Evolutionary conservation across 2,797 vertebrate genomes (phyloP).

Genomic region (Urophycis tenuis): DNA sequence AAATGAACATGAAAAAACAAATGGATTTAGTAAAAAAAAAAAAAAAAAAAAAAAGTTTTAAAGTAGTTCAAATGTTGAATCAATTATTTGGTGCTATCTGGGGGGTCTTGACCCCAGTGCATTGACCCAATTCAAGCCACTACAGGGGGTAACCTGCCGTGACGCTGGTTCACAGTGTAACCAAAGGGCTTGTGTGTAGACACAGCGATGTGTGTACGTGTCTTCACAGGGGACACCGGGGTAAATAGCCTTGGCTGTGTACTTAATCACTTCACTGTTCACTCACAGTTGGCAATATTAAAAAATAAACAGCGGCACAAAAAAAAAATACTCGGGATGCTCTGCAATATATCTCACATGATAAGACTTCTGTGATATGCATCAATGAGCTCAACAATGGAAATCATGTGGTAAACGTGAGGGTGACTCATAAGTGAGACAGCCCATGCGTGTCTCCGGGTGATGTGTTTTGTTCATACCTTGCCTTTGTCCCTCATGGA

Average conservation of each 20-base stretch:
- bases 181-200: slow-evolving; percentile 40
- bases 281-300: slow-evolving; percentile 47
- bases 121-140: not conserved
- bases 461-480: slow-evolving; percentile 67
- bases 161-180: slow-evolving; percentile 39
- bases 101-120: not conserved
- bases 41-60: too few relatives aligned
- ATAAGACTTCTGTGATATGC: not conserved
- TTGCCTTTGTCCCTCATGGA: slow-evolving; percentile 99
- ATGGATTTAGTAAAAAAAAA: too few relatives aligned
- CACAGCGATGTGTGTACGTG: slow-evolving; percentile 46
- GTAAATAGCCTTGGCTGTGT: slow-evolving; percentile 59
- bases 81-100: not conserved
- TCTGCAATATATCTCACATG: not conserved
- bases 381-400: not conserved
- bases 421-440: too few relatives aligned
- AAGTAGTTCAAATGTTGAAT: too few relatives aligned
- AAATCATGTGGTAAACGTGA: not conserved
- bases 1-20: too few relatives aligned
- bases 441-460: not conserved
- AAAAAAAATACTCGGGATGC: not conserved
- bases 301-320: not conserved
- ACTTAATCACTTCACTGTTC: slow-evolving; percentile 48
- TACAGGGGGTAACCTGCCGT: slow-evolving; percentile 40
- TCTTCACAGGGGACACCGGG: slow-evolving; percentile 56